phyloP scores from a whole-genome alignment of 2,113 vertebrate genomes.

The Malurus alboscapulatus region DNA sequence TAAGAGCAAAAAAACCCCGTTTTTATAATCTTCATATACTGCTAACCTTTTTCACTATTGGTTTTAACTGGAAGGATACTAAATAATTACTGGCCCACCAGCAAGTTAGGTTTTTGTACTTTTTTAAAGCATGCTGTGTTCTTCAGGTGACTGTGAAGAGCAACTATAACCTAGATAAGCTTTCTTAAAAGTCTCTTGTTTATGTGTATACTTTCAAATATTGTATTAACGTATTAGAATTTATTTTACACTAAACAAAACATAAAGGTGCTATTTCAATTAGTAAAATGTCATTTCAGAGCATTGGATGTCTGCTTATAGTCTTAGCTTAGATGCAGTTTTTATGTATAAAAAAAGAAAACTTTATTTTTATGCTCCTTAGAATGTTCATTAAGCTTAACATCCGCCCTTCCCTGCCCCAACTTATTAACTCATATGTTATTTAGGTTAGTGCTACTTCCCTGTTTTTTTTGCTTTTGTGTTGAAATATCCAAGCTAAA shows the following conservation, averaged over 20 bases:
- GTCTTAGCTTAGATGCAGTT: neutral
- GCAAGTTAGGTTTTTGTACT: neutral
- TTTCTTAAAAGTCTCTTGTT: neutral
- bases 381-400: neutral
- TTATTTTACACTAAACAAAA: neutral
- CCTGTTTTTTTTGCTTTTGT: neutral
- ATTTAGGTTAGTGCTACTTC: neutral
- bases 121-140: neutral
- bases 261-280: neutral
- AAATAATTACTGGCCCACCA: neutral
- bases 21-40: neutral
- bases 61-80: neutral
- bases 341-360: neutral
- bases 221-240: neutral
- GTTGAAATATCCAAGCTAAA: neutral
- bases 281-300: neutral
- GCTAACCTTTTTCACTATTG: neutral
- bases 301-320: neutral
- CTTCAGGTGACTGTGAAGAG: neutral
- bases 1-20: neutral
- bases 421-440: neutral
- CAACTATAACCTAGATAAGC: neutral
- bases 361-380: neutral
- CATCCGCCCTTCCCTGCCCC: rapidly evolving
- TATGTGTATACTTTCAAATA: neutral